Percentiles rank a stretch among this genome's conserved stretches.
Evolutionary conservation across 2,797 vertebrate species (phyloP).

Genomic region (Enteromius unitaeniatus): DNA sequence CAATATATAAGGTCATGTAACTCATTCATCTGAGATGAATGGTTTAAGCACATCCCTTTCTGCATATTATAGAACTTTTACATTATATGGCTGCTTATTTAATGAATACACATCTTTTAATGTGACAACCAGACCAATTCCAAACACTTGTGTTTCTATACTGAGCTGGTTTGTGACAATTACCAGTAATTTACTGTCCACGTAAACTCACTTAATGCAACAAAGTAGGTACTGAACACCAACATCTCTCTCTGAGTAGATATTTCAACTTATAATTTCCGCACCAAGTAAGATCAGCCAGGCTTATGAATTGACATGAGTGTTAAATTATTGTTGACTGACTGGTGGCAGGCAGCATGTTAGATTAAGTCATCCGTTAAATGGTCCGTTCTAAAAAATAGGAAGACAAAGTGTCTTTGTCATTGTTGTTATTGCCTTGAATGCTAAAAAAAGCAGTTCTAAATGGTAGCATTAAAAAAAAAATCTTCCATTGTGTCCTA

Average conservation of each 20-base stretch:
- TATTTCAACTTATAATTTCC: neutral
- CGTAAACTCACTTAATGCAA: neutral
- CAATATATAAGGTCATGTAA: neutral
- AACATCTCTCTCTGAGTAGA: neutral
- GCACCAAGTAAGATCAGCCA: neutral
- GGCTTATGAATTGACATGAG: slow-evolving; percentile 19
- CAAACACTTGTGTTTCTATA: neutral
- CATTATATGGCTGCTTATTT: neutral
- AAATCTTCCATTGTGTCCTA: neutral
- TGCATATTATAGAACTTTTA: neutral
- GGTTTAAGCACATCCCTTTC: neutral
- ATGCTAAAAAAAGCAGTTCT: slow-evolving; percentile 25
- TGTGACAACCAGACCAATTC: neutral
- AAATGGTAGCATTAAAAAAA: slow-evolving; percentile 13
- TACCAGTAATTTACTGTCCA: neutral
- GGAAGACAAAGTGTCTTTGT: neutral
- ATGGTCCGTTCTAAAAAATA: neutral
- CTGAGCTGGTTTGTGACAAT: neutral
- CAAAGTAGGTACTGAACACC: neutral
- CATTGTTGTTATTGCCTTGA: slow-evolving; percentile 2
- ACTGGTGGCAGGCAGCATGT: slow-evolving; percentile 1
- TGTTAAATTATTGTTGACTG: slow-evolving; percentile 41
- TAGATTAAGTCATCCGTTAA: neutral
- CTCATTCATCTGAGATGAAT: neutral
- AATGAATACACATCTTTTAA: neutral